A percentile compares a stretch with the other conserved stretches of the same genome.
These are phyloP conservation scores for Drosophila erecta DNA, from an alignment of 1,140 invertebrate genomes.

Conservation along the genomic window DNA sequence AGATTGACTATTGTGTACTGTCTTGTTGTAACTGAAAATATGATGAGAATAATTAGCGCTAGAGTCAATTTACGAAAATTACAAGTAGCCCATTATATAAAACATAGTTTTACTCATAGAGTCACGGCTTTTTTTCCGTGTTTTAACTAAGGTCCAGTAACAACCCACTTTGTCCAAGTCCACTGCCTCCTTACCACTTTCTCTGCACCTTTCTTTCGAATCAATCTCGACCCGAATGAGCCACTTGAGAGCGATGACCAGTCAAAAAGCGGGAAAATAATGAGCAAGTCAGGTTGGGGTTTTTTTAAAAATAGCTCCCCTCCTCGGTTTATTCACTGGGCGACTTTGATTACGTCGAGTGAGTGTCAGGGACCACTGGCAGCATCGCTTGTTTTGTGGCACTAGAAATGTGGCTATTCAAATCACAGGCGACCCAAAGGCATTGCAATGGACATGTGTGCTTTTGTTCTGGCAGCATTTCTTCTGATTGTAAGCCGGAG, in stretches of 20 bases:
- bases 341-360: slow-evolving; percentile 50
- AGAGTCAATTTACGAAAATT: no score
- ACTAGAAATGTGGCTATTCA: slow-evolving; percentile 68
- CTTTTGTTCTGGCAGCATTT: slow-evolving; percentile 50
- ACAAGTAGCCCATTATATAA: no score
- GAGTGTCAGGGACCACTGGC: slow-evolving; percentile 38
- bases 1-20: no score
- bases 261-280: slow-evolving; percentile 47
- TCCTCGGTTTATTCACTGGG: slow-evolving; percentile 45
- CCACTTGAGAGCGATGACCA: slow-evolving; percentile 75
- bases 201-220: slow-evolving; percentile 69
- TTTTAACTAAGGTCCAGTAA: slow-evolving; percentile 43
- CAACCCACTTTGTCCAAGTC: slow-evolving; percentile 59
- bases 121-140: slow-evolving; percentile 2
- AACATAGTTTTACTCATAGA: no score
- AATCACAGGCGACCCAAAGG: slow-evolving; percentile 55
- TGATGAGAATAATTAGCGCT: no score
- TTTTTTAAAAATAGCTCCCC: slow-evolving; percentile 50
- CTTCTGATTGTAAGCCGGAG: slow-evolving; percentile 69
- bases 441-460: slow-evolving; percentile 31
- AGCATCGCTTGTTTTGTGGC: slow-evolving; percentile 46
- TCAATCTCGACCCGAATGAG: slow-evolving; percentile 44
- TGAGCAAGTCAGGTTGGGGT: slow-evolving; percentile 34
- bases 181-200: slow-evolving; percentile 58
- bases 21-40: no score